phyloP scores from a whole-genome alignment of 2,797 vertebrate species.

The Acipenser oxyrinchus region DNA sequence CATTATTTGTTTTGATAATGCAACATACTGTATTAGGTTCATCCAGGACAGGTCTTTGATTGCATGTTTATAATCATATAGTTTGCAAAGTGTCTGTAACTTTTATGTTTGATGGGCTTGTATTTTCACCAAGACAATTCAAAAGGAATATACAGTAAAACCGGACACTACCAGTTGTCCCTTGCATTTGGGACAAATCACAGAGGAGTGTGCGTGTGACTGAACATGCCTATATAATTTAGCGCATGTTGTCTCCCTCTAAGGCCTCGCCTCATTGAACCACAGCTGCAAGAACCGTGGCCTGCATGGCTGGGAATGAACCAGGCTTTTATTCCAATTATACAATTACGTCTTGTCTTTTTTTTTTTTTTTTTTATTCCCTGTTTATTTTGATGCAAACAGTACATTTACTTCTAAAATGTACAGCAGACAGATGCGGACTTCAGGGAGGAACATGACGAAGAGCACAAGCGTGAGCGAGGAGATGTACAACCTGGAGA shows the following conservation, averaged over 20 bases:
- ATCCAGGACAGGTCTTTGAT: no score
- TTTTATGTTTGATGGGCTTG: background rate
- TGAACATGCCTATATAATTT: no score
- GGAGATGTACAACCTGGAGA: constrained; percentile 87
- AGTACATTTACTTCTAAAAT: constrained; percentile 72
- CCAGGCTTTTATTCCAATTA: background rate
- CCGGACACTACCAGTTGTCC: background rate
- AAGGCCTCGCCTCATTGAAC: background rate
- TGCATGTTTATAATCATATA: no score
- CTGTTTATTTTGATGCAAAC: constrained; percentile 20
- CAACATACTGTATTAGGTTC: no score
- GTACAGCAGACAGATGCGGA: constrained; percentile 81
- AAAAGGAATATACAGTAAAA: background rate
- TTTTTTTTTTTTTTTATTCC: background rate
- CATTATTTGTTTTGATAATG: no score
- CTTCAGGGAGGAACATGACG: constrained; percentile 78
- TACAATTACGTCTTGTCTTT: constrained; percentile 6
- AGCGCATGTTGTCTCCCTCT: background rate
- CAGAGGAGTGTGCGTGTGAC: no score
- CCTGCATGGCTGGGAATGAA: background rate
- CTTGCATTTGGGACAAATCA: background rate
- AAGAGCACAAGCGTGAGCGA: constrained; percentile 95
- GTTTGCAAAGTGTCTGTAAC: no score
- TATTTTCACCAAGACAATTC: background rate
- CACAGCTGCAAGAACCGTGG: background rate